Conservation (phyloP, 2,797 vertebrate species). For the Sebastes hopkinsi region DNA sequence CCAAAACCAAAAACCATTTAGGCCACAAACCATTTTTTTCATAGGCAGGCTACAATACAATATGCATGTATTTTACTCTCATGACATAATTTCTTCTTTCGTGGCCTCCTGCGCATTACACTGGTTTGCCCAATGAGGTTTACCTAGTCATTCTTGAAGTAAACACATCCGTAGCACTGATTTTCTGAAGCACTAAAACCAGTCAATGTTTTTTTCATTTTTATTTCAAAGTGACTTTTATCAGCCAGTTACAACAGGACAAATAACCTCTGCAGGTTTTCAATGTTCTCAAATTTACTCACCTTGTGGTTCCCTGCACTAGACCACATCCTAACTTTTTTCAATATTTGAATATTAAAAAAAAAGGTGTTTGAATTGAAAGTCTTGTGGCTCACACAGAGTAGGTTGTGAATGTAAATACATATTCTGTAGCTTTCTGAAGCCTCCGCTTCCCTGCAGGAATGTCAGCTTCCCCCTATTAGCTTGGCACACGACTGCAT, state of each 20-base stretch:
- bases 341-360: conserved; percentile 11
- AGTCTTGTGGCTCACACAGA: conserved; percentile 27
- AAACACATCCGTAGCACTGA: background rate
- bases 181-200: background rate
- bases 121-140: background rate
- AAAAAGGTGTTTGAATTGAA: conserved; percentile 38
- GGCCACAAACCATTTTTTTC: background rate
- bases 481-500: conserved; percentile 86
- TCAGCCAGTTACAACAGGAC: conserved; percentile 3
- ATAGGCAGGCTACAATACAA: background rate
- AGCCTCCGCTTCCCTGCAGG: conserved; percentile 77
- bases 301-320: background rate
- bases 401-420: conserved; percentile 53
- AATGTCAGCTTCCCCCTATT: conserved; percentile 86
- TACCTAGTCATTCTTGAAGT: background rate
- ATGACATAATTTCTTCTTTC: background rate
- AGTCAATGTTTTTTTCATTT: background rate
- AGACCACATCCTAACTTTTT: conserved; percentile 48
- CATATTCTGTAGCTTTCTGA: conserved; percentile 77
- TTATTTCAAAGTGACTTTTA: conserved; percentile 13
- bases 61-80: background rate
- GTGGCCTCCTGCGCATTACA: background rate
- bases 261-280: conserved; percentile 9
- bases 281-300: conserved; percentile 11
- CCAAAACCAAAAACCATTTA: background rate